A percentile compares a stretch with the other conserved stretches of the same genome.
These are phyloP conservation scores for Trichomycterus rosablanca DNA, from an alignment of 2,113 vertebrate species.

Conservation along the genomic window DNA sequence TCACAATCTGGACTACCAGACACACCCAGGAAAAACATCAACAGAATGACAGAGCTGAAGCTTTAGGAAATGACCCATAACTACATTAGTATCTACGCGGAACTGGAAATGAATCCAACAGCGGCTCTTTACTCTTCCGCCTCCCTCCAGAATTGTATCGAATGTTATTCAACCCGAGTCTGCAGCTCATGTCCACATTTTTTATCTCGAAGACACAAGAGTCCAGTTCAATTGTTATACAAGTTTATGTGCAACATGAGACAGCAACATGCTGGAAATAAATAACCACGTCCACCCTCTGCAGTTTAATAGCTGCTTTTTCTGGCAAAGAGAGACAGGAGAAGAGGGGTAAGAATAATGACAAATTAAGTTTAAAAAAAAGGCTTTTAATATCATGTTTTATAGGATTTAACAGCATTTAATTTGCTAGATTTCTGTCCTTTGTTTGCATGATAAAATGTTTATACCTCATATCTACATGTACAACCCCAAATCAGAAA, in stretches of 20 bases:
- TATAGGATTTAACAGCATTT: not conserved
- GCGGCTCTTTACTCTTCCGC: slow-evolving; percentile 28
- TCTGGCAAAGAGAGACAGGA: not conserved
- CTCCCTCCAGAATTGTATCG: slow-evolving; percentile 25
- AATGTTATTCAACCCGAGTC: slow-evolving; percentile 41
- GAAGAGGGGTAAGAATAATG: slow-evolving; percentile 1
- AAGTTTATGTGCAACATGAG: slow-evolving; percentile 11
- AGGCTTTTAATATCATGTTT: not conserved
- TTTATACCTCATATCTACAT: slow-evolving; percentile 59
- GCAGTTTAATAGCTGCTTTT: slow-evolving; percentile 5
- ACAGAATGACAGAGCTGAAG: slow-evolving; percentile 21
- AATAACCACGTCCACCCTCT: slow-evolving; percentile 5
- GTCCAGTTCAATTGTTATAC: slow-evolving; percentile 7
- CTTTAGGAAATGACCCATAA: slow-evolving; percentile 36
- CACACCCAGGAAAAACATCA: slow-evolving; percentile 26
- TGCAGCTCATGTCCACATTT: slow-evolving; percentile 14
- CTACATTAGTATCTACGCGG: slow-evolving; percentile 42
- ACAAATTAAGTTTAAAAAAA: too few species aligned
- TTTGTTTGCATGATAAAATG: slow-evolving; percentile 43
- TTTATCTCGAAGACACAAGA: slow-evolving; percentile 21
- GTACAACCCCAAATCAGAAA: too few species aligned
- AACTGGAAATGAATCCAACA: slow-evolving; percentile 40
- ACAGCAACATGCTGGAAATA: not conserved
- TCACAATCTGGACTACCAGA: slow-evolving; percentile 12
- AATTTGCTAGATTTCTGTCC: not conserved